A percentile compares a stretch with the other conserved stretches of the same genome.
These are phyloP conservation scores for Galeopsomyia nigrocyanea DNA, from an alignment of 2,888 invertebrate species.

Conservation along the genomic window DNA sequence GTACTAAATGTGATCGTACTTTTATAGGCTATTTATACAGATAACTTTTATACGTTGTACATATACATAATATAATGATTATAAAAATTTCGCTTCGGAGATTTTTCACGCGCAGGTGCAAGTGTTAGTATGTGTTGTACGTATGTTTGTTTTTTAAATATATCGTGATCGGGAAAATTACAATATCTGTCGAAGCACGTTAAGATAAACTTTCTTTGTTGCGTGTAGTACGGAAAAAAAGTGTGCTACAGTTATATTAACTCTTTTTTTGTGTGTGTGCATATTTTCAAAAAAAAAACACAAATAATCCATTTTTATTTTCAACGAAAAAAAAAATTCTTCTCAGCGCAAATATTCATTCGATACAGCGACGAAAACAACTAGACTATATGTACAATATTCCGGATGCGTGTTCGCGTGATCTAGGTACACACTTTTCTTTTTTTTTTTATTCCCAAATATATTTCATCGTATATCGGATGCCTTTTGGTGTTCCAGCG, in stretches of 20 bases:
- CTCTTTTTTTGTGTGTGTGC: too few relatives aligned
- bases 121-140: slow-evolving; percentile 27
- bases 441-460: too few relatives aligned
- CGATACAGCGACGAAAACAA: slow-evolving; percentile 31
- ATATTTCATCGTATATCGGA: not conserved
- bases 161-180: slow-evolving; percentile 30
- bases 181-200: slow-evolving; percentile 24
- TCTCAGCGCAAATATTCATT: slow-evolving; percentile 38
- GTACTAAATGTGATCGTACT: not conserved
- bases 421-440: not conserved
- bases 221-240: slow-evolving; percentile 37
- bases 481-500: slow-evolving; percentile 19
- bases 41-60: slow-evolving; percentile 29
- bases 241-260: slow-evolving; percentile 16
- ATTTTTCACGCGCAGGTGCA: slow-evolving; percentile 10
- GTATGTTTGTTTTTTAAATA: slow-evolving; percentile 50
- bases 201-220: slow-evolving; percentile 26
- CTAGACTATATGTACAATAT: slow-evolving; percentile 40
- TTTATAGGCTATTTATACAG: slow-evolving; percentile 24
- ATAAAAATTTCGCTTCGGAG: slow-evolving; percentile 25
- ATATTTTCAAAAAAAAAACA: too few relatives aligned
- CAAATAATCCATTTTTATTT: too few relatives aligned
- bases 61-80: slow-evolving; percentile 17
- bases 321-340: slow-evolving; percentile 8
- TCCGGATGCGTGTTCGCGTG: slow-evolving; percentile 13